phyloP scores from a whole-genome alignment of 2,113 vertebrate species.

The zebrafish (Danio rerio) region DNA sequence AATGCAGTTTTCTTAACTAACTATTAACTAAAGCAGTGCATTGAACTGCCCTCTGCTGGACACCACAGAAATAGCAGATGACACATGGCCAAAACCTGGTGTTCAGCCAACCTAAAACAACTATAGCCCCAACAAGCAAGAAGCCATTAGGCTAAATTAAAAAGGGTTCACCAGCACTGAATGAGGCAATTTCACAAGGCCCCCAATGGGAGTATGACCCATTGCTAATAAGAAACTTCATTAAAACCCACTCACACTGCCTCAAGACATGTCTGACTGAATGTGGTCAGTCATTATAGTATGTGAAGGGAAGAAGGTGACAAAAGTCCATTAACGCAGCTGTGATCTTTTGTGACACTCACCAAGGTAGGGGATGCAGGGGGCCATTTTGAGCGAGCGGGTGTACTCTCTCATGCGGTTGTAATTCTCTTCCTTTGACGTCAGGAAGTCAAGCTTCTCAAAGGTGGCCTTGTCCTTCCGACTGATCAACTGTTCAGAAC shows the following conservation, averaged over 20 bases:
- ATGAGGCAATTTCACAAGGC: not conserved
- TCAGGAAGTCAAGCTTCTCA: slow-evolving; percentile 92
- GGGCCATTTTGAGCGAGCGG: slow-evolving; percentile 90
- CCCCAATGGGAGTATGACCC: not conserved
- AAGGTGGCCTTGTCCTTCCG: slow-evolving; percentile 92
- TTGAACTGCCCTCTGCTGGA: slow-evolving; percentile 9
- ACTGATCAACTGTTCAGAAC: slow-evolving; percentile 83
- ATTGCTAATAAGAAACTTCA: not conserved
- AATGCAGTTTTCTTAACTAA: too few relatives aligned
- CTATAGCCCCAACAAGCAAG: not conserved
- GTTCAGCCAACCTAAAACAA: not conserved
- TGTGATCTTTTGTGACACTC: slow-evolving; percentile 54
- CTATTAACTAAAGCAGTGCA: not conserved
- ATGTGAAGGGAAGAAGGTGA: not conserved
- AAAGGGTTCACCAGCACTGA: not conserved
- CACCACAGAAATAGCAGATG: not conserved
- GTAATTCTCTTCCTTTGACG: slow-evolving; percentile 95
- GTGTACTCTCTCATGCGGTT: slow-evolving; percentile 91
- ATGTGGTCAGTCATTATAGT: too few relatives aligned
- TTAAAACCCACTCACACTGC: not conserved
- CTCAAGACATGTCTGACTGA: not conserved
- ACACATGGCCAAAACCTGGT: not conserved
- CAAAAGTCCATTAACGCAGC: not conserved
- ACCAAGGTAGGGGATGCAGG: slow-evolving; percentile 94
- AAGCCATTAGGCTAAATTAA: not conserved